Evolutionary conservation across 2,797 vertebrate species (phyloP), one percentile per base, ranked within the genome.

Genomic region (Takifugu rubripes): DNA sequence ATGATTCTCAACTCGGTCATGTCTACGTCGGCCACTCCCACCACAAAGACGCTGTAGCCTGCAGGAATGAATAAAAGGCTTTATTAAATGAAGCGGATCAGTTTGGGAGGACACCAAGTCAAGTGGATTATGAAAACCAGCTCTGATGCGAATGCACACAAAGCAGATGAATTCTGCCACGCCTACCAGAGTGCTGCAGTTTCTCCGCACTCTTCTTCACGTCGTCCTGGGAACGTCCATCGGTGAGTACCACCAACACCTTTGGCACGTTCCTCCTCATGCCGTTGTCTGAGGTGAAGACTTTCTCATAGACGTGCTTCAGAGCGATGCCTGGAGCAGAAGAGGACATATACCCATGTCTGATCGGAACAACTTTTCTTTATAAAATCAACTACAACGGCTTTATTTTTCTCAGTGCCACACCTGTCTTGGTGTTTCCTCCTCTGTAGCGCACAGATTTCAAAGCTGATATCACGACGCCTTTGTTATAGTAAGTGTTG

Each of bases 341-440:
- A 46, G 27, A 42, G 8, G 16, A 59, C 12, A 49, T 14, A 54
- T 31, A 53, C 26, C 6, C 17, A 49, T 0, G 27, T 60, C 24
- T 51, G 25, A 17, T 5, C 44, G 21, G 25, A 51, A 43, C 21
- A 8, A 21, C 45, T 11, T 26, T 44, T 15, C n/a, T 43, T 51
- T 8, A 17, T 2, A 58, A 10, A 43, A 17, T 17, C 12, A 43
- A 7, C 44, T 4, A 25, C 33, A 6, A 14, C 27, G 8, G 45
- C 40, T 17, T 16, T 16, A 25, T 17, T 2, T 15, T 9, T 9
- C 29, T 12, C 31, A 43, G 27, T 36, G 5, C 26, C 33, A 7
- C 91, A 97, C 97, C 96, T 84, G 94, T 99, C 82, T 93, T 96
- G 60, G 97, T 99, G 89, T 99, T 99, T 89, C 97, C 97, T 87